Evolutionary conservation across 2,888 invertebrate genomes (phyloP).

Genomic region (Corbicula japonica): DNA sequence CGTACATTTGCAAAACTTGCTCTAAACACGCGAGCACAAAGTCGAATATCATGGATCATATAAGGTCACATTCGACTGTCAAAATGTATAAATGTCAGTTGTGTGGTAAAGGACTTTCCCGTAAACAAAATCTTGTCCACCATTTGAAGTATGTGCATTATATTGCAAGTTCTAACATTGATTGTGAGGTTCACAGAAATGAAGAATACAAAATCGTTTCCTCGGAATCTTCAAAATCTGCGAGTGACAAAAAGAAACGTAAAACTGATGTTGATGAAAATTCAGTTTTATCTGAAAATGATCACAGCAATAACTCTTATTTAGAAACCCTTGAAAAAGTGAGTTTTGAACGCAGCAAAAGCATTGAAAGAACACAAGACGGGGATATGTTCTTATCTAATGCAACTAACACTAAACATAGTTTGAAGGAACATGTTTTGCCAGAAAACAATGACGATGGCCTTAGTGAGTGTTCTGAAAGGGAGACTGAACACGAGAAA

Average conservation of each 20-base stretch:
- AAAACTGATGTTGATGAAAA: neutral
- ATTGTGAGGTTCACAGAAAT: neutral
- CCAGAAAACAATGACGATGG: neutral
- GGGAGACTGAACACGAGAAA: neutral
- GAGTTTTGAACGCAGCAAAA: neutral
- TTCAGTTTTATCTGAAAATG: neutral
- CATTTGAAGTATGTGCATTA: slow-evolving; percentile 51
- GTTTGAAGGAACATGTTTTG: neutral
- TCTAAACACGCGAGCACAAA: slow-evolving; percentile 29
- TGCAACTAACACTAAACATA: neutral
- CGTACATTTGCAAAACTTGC: slow-evolving; percentile 46
- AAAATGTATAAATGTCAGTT: slow-evolving; percentile 49
- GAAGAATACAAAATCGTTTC: neutral
- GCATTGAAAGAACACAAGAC: neutral
- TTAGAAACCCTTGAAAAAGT: neutral
- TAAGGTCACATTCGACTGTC: slow-evolving; percentile 44
- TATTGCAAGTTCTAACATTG: slow-evolving; percentile 29
- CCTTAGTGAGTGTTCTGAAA: neutral
- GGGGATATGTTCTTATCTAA: neutral
- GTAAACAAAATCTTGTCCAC: slow-evolving; percentile 56
- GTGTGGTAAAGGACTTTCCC: slow-evolving; percentile 49
- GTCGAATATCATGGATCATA: slow-evolving; percentile 53
- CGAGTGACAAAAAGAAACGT: neutral
- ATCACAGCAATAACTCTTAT: neutral
- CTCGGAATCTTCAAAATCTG: neutral